A percentile compares a stretch with the other conserved stretches of the same genome.
Evolutionary conservation across 2,888 invertebrate genomes (phyloP).

Genomic region (Tachina fera): DNA sequence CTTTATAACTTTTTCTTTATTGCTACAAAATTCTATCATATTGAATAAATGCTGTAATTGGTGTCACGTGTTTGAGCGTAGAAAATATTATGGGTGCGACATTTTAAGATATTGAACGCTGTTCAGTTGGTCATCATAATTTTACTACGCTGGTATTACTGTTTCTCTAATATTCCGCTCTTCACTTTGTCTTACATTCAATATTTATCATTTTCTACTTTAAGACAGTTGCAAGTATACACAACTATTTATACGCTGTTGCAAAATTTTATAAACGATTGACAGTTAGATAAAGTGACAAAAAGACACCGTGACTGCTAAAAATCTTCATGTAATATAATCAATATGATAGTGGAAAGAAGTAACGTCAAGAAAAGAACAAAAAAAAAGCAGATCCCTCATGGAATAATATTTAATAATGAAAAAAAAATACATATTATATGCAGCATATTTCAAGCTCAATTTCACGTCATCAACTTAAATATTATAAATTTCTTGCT

Average conservation of each 20-base stretch:
- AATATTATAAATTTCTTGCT: constrained; percentile 55
- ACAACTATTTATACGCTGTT: constrained; percentile 38
- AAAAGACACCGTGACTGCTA: constrained; percentile 28
- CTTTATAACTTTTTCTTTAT: too few species aligned
- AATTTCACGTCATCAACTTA: constrained; percentile 59
- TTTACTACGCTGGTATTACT: background rate
- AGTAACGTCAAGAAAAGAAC: constrained; percentile 5
- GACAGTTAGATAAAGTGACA: constrained; percentile 66
- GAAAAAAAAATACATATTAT: constrained; percentile 28
- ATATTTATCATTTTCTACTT: constrained; percentile 23
- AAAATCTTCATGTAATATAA: constrained; percentile 37
- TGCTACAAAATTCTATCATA: too few species aligned
- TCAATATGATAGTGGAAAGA: constrained; percentile 47
- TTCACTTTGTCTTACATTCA: constrained; percentile 19
- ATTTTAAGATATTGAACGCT: background rate
- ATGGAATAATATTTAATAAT: constrained; percentile 52
- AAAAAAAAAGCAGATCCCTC: constrained; percentile 27
- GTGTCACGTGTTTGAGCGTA: too few species aligned
- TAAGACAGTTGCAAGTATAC: constrained; percentile 8
- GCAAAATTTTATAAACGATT: constrained; percentile 57
- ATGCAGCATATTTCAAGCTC: constrained; percentile 43
- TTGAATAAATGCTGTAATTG: too few species aligned
- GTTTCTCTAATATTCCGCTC: background rate
- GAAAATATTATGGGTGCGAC: too few species aligned
- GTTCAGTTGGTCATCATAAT: too few species aligned